Percentiles rank a stretch among this genome's conserved stretches.
Evolutionary conservation across 37 sponge, comb jelly and placozoan species (phyloP).

Genomic region (Crambe crambe): DNA sequence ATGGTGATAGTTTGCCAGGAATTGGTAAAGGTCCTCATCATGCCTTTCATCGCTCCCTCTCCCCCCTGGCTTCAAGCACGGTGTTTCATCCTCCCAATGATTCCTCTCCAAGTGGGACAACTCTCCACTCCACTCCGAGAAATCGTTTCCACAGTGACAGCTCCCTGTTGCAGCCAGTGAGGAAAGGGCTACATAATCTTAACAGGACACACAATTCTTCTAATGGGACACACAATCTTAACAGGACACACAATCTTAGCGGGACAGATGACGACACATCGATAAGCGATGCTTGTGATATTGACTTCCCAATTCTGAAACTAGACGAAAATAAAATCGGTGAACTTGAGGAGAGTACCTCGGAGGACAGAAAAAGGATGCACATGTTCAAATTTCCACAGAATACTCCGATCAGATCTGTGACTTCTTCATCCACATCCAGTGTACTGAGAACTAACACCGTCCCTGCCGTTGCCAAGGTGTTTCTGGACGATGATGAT

Average conservation of each 20-base stretch:
- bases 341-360: conserved; percentile 30
- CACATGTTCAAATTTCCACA: conserved; percentile 42
- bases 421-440: not conserved
- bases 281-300: not conserved
- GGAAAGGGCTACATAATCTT: too few species aligned
- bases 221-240: not conserved
- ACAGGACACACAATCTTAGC: not conserved
- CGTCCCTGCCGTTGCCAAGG: not conserved
- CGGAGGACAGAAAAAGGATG: conserved; percentile 10
- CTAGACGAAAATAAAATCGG: conserved; percentile 28
- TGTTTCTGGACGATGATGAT: conserved; percentile 15
- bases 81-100: not conserved
- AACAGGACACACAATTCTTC: too few species aligned
- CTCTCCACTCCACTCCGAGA: not conserved
- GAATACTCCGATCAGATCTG: not conserved
- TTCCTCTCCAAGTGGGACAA: not conserved
- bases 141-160: not conserved
- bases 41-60: not conserved
- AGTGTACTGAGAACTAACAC: too few species aligned
- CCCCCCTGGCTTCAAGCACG: not conserved
- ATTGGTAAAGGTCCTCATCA: not conserved
- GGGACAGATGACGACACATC: not conserved
- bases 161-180: not conserved
- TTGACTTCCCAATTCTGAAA: conserved; percentile 19
- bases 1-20: not conserved